Percentiles rank a stretch among this genome's conserved stretches.
phyloP scores from a whole-genome alignment of 2,888 invertebrate species.

The Sicus ferrugineus region DNA sequence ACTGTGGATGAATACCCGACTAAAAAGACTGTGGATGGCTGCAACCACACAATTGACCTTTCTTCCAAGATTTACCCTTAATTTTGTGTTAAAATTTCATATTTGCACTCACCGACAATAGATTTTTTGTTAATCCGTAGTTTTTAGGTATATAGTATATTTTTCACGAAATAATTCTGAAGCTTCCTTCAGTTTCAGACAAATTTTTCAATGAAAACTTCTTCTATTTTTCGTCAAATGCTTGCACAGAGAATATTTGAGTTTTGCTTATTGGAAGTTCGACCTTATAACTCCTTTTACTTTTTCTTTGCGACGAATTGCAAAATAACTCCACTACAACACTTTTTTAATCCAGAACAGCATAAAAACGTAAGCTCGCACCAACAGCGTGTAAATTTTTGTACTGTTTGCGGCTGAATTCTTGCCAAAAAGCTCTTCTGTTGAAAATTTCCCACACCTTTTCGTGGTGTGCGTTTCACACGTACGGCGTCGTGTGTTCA shows the following conservation, averaged over 20 bases:
- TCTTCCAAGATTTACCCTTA: neutral
- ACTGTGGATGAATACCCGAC: no score
- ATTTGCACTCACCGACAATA: conserved; percentile 30
- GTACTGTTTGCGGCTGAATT: conserved; percentile 22
- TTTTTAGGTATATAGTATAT: conserved; percentile 17
- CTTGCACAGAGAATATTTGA: conserved; percentile 1
- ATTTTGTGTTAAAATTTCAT: neutral
- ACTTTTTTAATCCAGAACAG: neutral
- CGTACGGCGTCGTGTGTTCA: conserved; percentile 37
- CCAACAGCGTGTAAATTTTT: conserved; percentile 28
- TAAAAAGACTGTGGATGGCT: no score
- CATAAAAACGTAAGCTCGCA: no score
- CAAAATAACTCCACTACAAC: conserved; percentile 11
- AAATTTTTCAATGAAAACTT: conserved; percentile 40
- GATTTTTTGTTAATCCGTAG: conserved; percentile 19
- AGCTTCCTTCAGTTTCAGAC: conserved; percentile 34
- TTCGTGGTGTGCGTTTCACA: conserved; percentile 33
- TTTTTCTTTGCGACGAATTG: conserved; percentile 2
- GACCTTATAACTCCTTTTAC: neutral
- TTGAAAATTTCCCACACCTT: conserved; percentile 4
- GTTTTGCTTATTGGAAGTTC: conserved; percentile 9
- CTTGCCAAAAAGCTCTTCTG: conserved; percentile 24
- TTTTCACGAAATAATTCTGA: conserved; percentile 30
- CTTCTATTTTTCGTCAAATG: conserved; percentile 9
- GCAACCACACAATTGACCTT: no score